Conservation (phyloP, 2,797 vertebrate species). For the Intellagama lesueurii region DNA sequence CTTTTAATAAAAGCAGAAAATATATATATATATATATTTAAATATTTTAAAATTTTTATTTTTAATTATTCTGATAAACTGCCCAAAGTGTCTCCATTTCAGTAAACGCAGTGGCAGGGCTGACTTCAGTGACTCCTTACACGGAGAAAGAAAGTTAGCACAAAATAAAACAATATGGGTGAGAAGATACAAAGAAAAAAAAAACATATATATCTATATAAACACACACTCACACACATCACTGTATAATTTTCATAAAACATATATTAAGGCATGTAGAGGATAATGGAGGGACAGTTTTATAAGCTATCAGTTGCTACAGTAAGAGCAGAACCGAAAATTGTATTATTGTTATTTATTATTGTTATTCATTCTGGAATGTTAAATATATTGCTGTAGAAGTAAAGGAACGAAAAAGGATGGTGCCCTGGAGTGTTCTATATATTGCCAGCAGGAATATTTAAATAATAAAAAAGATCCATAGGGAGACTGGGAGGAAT, state of each 20-base stretch:
- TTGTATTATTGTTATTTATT: conserved; percentile 34
- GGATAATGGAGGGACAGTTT: conserved; percentile 80
- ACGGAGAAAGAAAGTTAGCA: conserved; percentile 49
- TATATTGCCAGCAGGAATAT: conserved; percentile 16
- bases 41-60: conserved; percentile 62
- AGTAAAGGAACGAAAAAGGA: neutral
- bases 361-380: conserved; percentile 45
- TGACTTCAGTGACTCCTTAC: conserved; percentile 22
- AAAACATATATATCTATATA: conserved; percentile 68
- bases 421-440: conserved; percentile 29
- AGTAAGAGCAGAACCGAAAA: conserved; percentile 4
- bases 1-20: conserved; percentile 81
- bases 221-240: conserved; percentile 45
- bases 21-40: conserved; percentile 74
- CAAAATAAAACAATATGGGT: conserved; percentile 45
- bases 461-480: neutral
- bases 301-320: conserved; percentile 69
- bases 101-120: conserved; percentile 41
- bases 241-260: conserved; percentile 77
- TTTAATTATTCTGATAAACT: conserved; percentile 63
- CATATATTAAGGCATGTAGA: conserved; percentile 85
- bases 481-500: neutral
- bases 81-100: conserved; percentile 64
- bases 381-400: conserved; percentile 63
- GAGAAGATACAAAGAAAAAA: conserved; percentile 63